Conservation (phyloP, 2,797 vertebrate species). For the Octomys mimax region DNA sequence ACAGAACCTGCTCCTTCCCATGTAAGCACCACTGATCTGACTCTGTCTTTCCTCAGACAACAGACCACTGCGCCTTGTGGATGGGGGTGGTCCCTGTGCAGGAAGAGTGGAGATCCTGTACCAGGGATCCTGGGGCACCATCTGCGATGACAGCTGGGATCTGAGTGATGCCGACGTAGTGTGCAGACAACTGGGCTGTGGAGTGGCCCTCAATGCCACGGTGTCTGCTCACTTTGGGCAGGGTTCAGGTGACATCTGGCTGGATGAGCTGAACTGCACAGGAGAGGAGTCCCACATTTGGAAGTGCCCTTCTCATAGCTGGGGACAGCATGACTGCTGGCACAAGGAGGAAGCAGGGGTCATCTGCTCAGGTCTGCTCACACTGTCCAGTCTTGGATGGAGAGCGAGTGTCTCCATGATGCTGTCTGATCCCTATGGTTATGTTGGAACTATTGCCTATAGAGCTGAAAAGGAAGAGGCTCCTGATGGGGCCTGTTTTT, state of each 20-base stretch:
- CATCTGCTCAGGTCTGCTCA: conserved; percentile 85
- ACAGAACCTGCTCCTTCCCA: no score
- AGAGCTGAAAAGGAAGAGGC: no score
- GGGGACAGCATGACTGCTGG: conserved; percentile 75
- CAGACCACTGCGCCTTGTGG: conserved; percentile 80
- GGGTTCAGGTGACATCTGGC: conserved; percentile 83
- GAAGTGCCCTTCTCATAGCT: conserved; percentile 74
- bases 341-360: conserved; percentile 81
- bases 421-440: neutral
- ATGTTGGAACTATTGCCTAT: no score
- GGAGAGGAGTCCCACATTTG: conserved; percentile 84
- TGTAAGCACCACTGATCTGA: neutral
- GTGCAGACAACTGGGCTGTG: conserved; percentile 87
- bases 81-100: conserved; percentile 78
- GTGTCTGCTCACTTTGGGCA: conserved; percentile 74
- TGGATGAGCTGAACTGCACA: conserved; percentile 79
- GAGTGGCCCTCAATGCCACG: conserved; percentile 70
- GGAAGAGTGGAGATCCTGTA: conserved; percentile 86
- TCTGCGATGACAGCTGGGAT: conserved; percentile 88
- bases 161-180: conserved; percentile 81
- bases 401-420: no score
- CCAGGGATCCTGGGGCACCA: conserved; percentile 85
- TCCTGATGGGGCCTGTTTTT: neutral
- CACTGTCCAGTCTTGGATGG: neutral
- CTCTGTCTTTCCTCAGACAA: conserved; percentile 73